phyloP scores from a whole-genome alignment of 2,113 vertebrate genomes.

The Trichechus manatus region DNA sequence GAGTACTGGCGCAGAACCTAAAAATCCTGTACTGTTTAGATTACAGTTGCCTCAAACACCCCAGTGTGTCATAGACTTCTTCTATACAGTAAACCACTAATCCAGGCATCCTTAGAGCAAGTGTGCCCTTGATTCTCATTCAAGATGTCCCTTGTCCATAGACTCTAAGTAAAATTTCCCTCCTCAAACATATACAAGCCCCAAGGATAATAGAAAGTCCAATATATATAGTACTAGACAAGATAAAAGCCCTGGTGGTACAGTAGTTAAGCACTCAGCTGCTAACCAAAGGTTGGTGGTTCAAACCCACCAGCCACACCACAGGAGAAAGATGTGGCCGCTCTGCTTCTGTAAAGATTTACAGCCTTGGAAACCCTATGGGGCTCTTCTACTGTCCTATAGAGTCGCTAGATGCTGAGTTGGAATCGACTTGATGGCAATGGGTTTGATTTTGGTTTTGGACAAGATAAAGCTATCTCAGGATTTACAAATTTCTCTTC shows the following conservation, averaged over 20 bases:
- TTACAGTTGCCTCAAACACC: background rate
- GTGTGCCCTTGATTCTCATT: conserved; percentile 43
- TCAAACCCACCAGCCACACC: background rate
- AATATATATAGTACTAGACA: background rate
- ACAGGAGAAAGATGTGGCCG: background rate
- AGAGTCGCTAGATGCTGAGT: too few species aligned
- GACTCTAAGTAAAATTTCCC: conserved; percentile 62
- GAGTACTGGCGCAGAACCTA: background rate
- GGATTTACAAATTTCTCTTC: conserved; percentile 65
- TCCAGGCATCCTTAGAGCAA: conserved; percentile 18
- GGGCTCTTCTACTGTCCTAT: background rate
- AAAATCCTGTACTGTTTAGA: background rate
- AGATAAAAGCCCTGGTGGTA: too few species aligned
- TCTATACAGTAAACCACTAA: conserved; percentile 7
- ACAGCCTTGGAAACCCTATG: background rate
- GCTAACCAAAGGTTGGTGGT: background rate
- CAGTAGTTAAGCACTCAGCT: background rate
- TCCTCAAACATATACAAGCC: conserved; percentile 61
- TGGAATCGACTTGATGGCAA: background rate
- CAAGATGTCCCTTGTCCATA: conserved; percentile 50
- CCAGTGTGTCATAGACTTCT: background rate
- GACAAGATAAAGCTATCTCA: conserved; percentile 60
- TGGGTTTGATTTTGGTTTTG: background rate
- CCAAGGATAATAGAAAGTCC: conserved; percentile 49
- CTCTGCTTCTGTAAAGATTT: background rate